Evolutionary conservation across 2,797 vertebrate species (phyloP), one percentile per base, ranked within the genome.

Genomic region (Fistularia tabacaria): DNA sequence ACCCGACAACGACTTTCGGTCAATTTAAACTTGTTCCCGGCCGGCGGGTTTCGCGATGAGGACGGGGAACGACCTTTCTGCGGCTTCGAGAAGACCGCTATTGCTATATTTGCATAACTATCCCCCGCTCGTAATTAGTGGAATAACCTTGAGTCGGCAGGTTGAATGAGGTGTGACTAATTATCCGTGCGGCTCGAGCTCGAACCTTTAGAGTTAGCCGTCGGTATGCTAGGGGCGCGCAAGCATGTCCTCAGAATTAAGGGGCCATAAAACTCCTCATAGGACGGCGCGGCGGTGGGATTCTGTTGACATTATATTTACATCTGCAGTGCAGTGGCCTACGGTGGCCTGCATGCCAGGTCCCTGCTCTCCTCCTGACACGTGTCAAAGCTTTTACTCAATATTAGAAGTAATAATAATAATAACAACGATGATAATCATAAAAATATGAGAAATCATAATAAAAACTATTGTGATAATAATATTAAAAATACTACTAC

Each of bases 91-190:
- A 55, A 66, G 62, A 64, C 10, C 36, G 36, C 49, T 39, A 40
- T 59, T 76, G 46, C 57, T 43, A 53, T 59, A 79, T 79, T 79
- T 74, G 72, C 79, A 84, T 84, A 83, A 84, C 68, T 63, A 58
- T 66, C 46, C 64, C 74, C 72, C 84, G 76, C 66, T 47, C 46
- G 44, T 82, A 84, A 86, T 89, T 83, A 82, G 69, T 76, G 64
- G 64, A 70, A 77, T 78, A 83, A 86, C 87, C 85, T 85, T 86
- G 79, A 86, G 71, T 73, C 51, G 51, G 66, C 57, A 57, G 55
- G 62, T 57, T 73, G 80, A 81, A 83, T 79, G 77, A 82, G 81
- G 73, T 71, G 73, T 77, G 77, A 85, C 84, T 87, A 86, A 88
- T 90, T 81, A 74, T 60, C 61, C 54, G 73, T 25, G 25, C 25